Evolutionary conservation across 2,113 vertebrate species (phyloP).

Genomic region (Epinephelus lanceolatus): DNA sequence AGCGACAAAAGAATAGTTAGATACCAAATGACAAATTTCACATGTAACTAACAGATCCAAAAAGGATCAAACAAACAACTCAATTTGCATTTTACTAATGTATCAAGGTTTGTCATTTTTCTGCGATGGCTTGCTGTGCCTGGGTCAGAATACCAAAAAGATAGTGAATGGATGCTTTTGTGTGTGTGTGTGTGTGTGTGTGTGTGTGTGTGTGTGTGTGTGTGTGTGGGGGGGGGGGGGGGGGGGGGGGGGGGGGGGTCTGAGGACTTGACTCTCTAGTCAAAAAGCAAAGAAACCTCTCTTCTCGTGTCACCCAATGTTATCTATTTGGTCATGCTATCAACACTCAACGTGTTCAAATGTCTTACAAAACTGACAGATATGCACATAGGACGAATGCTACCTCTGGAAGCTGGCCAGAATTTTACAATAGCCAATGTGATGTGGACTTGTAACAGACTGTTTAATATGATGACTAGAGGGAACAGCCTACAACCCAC

Average conservation of each 20-base stretch:
- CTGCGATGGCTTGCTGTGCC: conserved; percentile 80
- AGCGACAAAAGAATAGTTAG: conserved; percentile 54
- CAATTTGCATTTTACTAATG: conserved; percentile 61
- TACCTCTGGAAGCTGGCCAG: conserved; percentile 85
- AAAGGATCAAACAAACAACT: conserved; percentile 63
- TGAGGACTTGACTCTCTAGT: conserved; percentile 80
- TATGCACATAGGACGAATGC: conserved; percentile 86
- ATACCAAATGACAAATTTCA: conserved; percentile 65
- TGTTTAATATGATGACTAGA: conserved; percentile 81
- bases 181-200: background rate
- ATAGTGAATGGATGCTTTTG: conserved; percentile 52
- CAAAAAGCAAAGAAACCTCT: conserved; percentile 84
- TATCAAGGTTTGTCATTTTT: conserved; percentile 76
- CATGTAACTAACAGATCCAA: conserved; percentile 69
- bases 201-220: background rate
- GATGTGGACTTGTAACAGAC: conserved; percentile 85
- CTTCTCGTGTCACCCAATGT: conserved; percentile 80
- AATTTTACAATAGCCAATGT: conserved; percentile 83
- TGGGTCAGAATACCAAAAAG: conserved; percentile 79
- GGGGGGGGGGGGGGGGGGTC: conserved; percentile 45
- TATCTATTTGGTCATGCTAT: conserved; percentile 89
- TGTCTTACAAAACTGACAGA: conserved; percentile 82
- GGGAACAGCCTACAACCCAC: conserved; percentile 85
- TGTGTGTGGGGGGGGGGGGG: too few species aligned
- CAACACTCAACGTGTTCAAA: conserved; percentile 79